These are phyloP conservation scores for Lampris megalopsis DNA, from an alignment of 2,113 vertebrate genomes.

Conservation along the genomic window DNA sequence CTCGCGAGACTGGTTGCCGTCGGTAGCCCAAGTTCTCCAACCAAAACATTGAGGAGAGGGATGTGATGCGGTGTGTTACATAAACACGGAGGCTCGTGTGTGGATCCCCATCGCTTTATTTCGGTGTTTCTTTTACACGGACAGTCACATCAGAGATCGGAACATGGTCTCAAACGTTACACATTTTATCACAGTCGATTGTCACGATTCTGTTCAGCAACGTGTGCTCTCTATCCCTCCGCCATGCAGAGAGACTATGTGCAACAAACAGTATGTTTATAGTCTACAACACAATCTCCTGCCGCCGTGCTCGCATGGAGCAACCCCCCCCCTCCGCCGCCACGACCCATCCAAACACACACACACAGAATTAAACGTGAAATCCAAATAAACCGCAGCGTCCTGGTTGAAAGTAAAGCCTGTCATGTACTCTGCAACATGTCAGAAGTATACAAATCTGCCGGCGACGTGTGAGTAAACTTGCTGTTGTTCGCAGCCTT, in stretches of 20 bases:
- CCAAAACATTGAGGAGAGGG: slow-evolving; percentile 57
- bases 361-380: slow-evolving; percentile 62
- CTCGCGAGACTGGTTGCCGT: slow-evolving; percentile 71
- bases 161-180: neutral
- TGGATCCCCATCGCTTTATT: slow-evolving; percentile 55
- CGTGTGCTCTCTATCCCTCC: slow-evolving; percentile 2
- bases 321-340: neutral
- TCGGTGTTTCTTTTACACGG: slow-evolving; percentile 26
- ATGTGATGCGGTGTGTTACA: slow-evolving; percentile 58
- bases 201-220: slow-evolving; percentile 29
- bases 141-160: slow-evolving; percentile 3
- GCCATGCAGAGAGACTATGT: slow-evolving; percentile 36
- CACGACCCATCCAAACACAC: neutral
- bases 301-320: slow-evolving; percentile 62
- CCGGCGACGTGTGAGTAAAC: neutral
- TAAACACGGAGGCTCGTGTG: slow-evolving; percentile 67
- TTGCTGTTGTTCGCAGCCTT: slow-evolving; percentile 41
- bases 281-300: slow-evolving; percentile 28
- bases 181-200: slow-evolving; percentile 16
- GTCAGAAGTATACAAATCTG: slow-evolving; percentile 61
- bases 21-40: slow-evolving; percentile 31
- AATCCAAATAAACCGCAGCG: slow-evolving; percentile 32
- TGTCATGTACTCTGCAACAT: slow-evolving; percentile 38
- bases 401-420: slow-evolving; percentile 2
- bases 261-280: slow-evolving; percentile 22